Percentiles rank a stretch among this genome's conserved stretches.
These are phyloP conservation scores for Prinia subflava DNA, from an alignment of 2,113 vertebrate species.

Conservation along the genomic window DNA sequence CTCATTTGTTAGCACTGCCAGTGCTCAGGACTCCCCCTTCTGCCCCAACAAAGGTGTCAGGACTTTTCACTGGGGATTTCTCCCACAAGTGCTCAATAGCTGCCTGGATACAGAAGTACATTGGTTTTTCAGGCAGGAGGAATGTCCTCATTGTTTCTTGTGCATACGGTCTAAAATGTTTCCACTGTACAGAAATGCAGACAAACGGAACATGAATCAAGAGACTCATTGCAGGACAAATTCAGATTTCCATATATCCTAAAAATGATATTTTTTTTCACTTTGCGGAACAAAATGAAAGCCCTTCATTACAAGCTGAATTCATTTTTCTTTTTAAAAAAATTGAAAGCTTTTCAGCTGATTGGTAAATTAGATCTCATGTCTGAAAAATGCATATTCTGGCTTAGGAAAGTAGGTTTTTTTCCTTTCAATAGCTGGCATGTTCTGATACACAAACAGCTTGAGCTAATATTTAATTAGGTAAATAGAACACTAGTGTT, in stretches of 20 bases:
- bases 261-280: neutral
- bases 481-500: neutral
- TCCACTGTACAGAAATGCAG: neutral
- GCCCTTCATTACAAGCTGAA: neutral
- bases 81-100: neutral
- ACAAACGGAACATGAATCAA: neutral
- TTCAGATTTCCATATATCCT: neutral
- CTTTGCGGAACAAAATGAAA: neutral
- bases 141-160: neutral
- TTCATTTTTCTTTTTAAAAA: neutral
- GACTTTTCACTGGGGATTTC: neutral
- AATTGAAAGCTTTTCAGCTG: neutral
- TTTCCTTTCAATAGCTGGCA: neutral
- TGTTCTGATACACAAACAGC: neutral
- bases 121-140: accelerated
- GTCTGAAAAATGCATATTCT: neutral
- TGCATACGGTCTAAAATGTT: accelerated
- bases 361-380: neutral
- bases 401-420: neutral
- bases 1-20: neutral
- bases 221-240: neutral
- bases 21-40: neutral
- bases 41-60: neutral
- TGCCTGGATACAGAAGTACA: neutral
- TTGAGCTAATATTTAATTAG: neutral